phyloP scores from a whole-genome alignment of 2,113 vertebrate species.

The Propithecus coquereli region DNA sequence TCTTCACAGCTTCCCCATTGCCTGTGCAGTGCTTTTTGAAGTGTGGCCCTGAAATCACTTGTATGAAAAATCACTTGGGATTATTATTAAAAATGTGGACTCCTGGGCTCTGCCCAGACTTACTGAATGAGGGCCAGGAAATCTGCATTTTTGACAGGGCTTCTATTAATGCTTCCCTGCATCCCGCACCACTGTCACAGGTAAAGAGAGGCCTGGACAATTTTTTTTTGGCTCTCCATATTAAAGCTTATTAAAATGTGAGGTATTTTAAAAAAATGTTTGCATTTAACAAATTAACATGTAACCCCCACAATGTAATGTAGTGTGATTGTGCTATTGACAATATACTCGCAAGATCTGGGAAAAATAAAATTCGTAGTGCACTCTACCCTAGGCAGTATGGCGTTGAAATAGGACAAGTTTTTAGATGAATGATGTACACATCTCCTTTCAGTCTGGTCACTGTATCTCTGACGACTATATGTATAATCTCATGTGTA shows the following conservation, averaged over 20 bases:
- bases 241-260: background rate
- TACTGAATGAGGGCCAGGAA: background rate
- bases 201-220: background rate
- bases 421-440: background rate
- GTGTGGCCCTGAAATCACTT: background rate
- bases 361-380: background rate
- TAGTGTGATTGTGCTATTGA: background rate
- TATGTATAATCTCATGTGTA: background rate
- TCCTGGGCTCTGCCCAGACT: background rate
- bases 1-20: background rate
- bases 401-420: background rate
- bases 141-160: background rate
- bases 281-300: background rate
- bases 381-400: background rate
- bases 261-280: background rate
- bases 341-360: background rate
- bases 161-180: accelerated
- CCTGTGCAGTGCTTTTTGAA: background rate
- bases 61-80: background rate
- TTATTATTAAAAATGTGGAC: background rate
- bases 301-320: background rate
- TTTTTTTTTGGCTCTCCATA: background rate
- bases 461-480: background rate
- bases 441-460: accelerated
- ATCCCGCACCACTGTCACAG: accelerated